These are phyloP conservation scores for Serrognathus titanus DNA, from an alignment of 2,888 invertebrate species.

Conservation along the genomic window DNA sequence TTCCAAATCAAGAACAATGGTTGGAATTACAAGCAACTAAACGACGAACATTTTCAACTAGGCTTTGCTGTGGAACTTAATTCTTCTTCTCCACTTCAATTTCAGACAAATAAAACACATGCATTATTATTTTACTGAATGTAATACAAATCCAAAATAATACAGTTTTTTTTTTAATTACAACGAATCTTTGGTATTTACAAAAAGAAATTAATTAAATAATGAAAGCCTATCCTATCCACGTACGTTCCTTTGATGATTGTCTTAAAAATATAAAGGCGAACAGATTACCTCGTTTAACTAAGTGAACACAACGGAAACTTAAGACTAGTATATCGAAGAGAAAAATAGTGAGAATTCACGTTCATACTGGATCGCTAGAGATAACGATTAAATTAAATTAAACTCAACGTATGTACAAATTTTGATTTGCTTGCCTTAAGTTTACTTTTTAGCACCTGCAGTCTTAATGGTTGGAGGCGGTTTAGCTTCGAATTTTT, in stretches of 20 bases:
- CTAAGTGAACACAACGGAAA: slow-evolving; percentile 10
- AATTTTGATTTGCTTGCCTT: slow-evolving; percentile 9
- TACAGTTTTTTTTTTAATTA: slow-evolving; percentile 8
- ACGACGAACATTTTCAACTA: slow-evolving; percentile 30
- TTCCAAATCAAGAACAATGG: slow-evolving; percentile 89
- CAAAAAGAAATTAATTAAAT: slow-evolving; percentile 9
- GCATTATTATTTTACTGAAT: background rate
- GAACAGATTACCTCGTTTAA: background rate
- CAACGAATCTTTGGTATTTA: slow-evolving; percentile 18
- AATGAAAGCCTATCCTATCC: slow-evolving; percentile 8
- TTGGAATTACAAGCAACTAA: slow-evolving; percentile 65
- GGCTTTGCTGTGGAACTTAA: slow-evolving; percentile 31
- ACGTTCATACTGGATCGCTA: background rate
- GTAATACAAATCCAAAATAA: slow-evolving; percentile 13
- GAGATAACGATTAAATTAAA: slow-evolving; percentile 5
- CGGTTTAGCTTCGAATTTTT: slow-evolving; percentile 66
- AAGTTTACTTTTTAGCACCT: slow-evolving; percentile 10
- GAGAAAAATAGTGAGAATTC: slow-evolving; percentile 1
- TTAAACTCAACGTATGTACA: background rate
- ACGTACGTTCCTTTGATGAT: slow-evolving; percentile 8
- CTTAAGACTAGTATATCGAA: slow-evolving; percentile 12
- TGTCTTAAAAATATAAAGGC: slow-evolving; percentile 10
- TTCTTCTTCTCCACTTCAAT: background rate
- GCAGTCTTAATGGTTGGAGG: slow-evolving; percentile 21
- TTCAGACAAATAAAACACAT: background rate